These are phyloP conservation scores for Zaprionus camerounensis DNA, from an alignment of 1,140 invertebrate genomes.

Conservation along the genomic window DNA sequence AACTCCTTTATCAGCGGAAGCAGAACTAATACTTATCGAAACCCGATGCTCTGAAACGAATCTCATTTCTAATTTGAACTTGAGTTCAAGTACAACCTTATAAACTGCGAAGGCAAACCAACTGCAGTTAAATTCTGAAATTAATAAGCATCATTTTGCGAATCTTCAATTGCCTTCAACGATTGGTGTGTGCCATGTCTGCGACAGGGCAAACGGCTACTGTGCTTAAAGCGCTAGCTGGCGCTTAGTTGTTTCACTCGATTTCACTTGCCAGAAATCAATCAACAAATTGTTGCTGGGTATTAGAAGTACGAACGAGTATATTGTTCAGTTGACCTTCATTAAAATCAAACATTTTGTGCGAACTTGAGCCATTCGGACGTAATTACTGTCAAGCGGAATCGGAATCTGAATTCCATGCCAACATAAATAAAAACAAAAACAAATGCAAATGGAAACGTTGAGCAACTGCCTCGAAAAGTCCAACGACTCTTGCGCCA, in stretches of 20 bases:
- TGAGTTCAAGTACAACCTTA: conserved; percentile 71
- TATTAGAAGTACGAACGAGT: conserved; percentile 61
- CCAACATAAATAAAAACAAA: conserved; percentile 9
- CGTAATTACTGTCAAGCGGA: conserved; percentile 69
- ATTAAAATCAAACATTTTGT: conserved; percentile 69
- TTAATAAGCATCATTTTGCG: conserved; percentile 7
- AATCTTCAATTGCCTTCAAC: conserved; percentile 12
- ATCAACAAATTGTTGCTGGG: conserved; percentile 65
- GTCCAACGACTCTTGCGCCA: conserved; percentile 42
- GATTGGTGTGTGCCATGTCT: not conserved
- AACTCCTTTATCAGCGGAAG: not conserved
- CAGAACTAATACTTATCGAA: not conserved
- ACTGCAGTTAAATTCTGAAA: conserved; percentile 29
- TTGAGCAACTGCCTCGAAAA: conserved; percentile 48
- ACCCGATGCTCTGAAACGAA: not conserved
- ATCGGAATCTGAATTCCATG: conserved; percentile 53
- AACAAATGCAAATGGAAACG: conserved; percentile 44
- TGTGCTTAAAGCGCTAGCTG: conserved; percentile 42
- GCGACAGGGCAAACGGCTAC: conserved; percentile 1
- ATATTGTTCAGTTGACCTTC: conserved; percentile 63
- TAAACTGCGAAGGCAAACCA: conserved; percentile 54
- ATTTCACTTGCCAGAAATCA: conserved; percentile 69
- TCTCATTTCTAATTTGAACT: conserved; percentile 59
- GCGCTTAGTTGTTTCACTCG: conserved; percentile 48
- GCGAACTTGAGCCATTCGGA: conserved; percentile 73